Percentiles rank a stretch among this genome's conserved stretches.
Evolutionary conservation across 92 coral and sea anemone species (phyloP).

Genomic region (Parazoanthus swiftii): DNA sequence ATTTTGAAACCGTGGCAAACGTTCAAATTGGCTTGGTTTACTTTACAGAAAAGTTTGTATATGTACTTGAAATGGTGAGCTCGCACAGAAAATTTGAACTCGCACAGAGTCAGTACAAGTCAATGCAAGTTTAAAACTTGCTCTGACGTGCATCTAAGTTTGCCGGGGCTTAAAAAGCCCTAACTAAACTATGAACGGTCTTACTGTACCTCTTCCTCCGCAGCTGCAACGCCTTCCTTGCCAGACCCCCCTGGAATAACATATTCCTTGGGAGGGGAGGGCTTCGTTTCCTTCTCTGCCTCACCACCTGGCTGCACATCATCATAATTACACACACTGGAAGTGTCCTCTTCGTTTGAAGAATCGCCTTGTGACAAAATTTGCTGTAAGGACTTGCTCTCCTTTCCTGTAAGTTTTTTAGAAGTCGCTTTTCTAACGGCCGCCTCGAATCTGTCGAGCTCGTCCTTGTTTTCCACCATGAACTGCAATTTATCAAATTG

Average conservation of each 20-base stretch:
- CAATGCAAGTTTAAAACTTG: too few species aligned
- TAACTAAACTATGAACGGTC: too few species aligned
- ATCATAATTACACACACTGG: constrained; percentile 51
- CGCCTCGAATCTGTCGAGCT: constrained; percentile 63
- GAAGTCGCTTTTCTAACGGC: constrained; percentile 65
- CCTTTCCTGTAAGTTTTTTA: constrained; percentile 62
- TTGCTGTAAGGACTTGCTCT: constrained; percentile 48
- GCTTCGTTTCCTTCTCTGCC: constrained; percentile 9
- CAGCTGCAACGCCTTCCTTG: background rate
- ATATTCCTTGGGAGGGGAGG: constrained; percentile 19
- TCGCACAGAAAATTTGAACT: too few species aligned
- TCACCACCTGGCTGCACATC: constrained; percentile 41
- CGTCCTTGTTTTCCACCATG: constrained; percentile 61
- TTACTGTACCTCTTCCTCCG: background rate
- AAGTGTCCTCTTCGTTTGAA: constrained; percentile 67
- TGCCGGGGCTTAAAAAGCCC: too few species aligned
- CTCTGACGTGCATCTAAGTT: too few species aligned
- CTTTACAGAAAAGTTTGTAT: too few species aligned
- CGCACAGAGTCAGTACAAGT: too few species aligned
- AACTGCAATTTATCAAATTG: constrained; percentile 56
- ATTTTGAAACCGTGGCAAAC: too few species aligned
- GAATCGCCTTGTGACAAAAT: constrained; percentile 51
- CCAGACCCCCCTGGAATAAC: background rate
- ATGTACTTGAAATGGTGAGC: too few species aligned
- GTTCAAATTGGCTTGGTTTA: too few species aligned